Base-by-base conservation (phyloP, 2,888 invertebrate species). In the Liodrosophila aerea region DNA sequence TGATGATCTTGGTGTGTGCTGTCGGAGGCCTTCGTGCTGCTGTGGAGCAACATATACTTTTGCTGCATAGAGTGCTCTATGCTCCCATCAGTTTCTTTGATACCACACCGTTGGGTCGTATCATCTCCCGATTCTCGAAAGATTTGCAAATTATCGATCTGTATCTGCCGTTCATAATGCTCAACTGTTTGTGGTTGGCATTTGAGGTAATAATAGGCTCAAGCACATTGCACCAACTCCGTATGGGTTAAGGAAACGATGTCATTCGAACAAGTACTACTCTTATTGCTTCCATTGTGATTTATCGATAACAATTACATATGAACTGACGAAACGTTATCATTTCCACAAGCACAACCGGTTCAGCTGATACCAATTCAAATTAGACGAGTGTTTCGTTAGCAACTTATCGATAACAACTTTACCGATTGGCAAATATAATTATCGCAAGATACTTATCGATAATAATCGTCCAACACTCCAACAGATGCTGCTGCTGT, bases 1-100 rank as follows among this genome's bases (percentile, higher is more conserved):
- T 92, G 88, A 91, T 92, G 89, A 93, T 93, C 90, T 90, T 94
- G 90, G 91, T 92, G 88, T 93, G 93, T 66, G 92, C 91, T 88
- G 90, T 94, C 91, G 94, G 93, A 76, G 76, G 75, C 30, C 68
- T 87, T 57, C 64, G 59, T 4, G 88, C 87, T 40, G 83, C 86
- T 27, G 56, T 65, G n/a, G 2, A 69, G 2, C 52, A 92, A 72
- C 91, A 92, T 87, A 61, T 72, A 15, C 44, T 73, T 5, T 76
- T 93, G 77, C 82, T 93, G 54, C 62, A 67, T 16, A 90, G 90
- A 61, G 87, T 92, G 44, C 76, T 93, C 41, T 88, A 90, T 65
- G 89, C 90, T n/a, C 92, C 92, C 2, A 87, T 92, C 88, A 81
- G 88, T 41, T 93, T 93, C 89, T 93, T 92, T 82, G 93, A 93